Base-by-base conservation (phyloP, 2,113 vertebrate genomes). In the Onychostruthus taczanowskii region DNA sequence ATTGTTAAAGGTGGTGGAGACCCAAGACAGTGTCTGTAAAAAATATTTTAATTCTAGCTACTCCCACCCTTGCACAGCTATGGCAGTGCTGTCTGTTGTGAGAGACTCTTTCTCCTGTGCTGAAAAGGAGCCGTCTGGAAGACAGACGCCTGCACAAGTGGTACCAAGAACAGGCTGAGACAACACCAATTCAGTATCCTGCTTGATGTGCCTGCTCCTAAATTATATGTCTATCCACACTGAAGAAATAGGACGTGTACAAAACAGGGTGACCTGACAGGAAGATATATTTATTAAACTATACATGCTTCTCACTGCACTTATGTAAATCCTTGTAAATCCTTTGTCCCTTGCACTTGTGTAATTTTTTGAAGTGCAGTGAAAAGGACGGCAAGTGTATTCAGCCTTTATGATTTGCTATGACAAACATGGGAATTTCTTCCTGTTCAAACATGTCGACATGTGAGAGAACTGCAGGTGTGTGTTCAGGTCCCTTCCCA, bases 151-250 rank as follows among this genome's bases (percentile, higher is more conserved):
- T 94, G 50, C 46, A 47, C 22, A 84, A 90, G n/a, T 47, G 43
- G 41, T 80, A 93, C 56, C 20, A 86, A 75, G 67, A 97, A 95
- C 72, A 96, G 75, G 28, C 63, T 58, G 50, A 94, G 59, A 77
- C 28, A 87, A 28, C 91, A 79, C 39, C 37, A 93, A 67, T 68
- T 55, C 64, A 96, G 33, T 64, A 87, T 79, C 77, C 58, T 67
- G 63, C 61, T 80, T 96, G 77, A 77, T 86, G 52, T 89, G 86
- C 69, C 96, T 95, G 95, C 53, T 97, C 26, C 84, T 84, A 69
- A 55, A 69, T 80, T 79, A 46, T 70, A 35, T 68, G 52, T 64
- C 43, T 15, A 33, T 62, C n/a, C 26, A 52, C 22, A n/a, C 43
- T 80, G 82, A 73, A 81, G n/a, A 88, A 83, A 37, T 3, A 80